Evolutionary conservation across 1,140 invertebrate genomes (phyloP).

Genomic region (Octopus bimaculoides): DNA sequence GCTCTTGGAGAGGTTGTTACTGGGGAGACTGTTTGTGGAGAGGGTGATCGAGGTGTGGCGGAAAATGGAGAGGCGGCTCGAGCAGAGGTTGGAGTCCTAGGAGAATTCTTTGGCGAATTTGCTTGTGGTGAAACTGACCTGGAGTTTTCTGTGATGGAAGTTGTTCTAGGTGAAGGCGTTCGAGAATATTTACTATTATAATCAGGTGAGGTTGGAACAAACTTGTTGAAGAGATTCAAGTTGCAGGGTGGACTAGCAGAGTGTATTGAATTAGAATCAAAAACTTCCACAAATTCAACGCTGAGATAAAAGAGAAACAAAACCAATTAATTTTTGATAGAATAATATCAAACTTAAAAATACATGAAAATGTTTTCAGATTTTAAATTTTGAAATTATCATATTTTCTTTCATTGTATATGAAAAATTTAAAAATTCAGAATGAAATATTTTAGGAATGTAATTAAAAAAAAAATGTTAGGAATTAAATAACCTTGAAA

Average conservation of each 20-base stretch:
- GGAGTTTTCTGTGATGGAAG: neutral
- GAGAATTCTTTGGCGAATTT: too few species aligned
- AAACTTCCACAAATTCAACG: slow-evolving; percentile 11
- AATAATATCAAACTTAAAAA: neutral
- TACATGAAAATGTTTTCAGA: neutral
- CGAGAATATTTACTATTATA: neutral
- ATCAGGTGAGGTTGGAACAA: neutral
- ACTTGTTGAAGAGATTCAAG: neutral
- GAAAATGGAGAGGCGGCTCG: too few species aligned
- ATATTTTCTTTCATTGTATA: neutral
- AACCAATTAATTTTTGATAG: neutral
- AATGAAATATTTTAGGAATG: too few species aligned
- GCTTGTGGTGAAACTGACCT: too few species aligned
- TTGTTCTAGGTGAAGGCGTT: neutral
- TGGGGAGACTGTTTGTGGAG: neutral
- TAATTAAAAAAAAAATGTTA: too few species aligned
- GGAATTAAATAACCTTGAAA: too few species aligned
- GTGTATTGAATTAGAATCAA: neutral
- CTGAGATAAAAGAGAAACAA: neutral
- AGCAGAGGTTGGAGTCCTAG: too few species aligned
- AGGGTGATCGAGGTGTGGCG: neutral
- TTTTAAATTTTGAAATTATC: neutral
- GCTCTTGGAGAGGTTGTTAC: neutral
- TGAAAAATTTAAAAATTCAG: too few species aligned
- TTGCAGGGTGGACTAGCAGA: neutral